Percentiles rank a stretch among this genome's conserved stretches.
Conservation (phyloP, 2,888 invertebrate species). For the Nowickia ferox region DNA sequence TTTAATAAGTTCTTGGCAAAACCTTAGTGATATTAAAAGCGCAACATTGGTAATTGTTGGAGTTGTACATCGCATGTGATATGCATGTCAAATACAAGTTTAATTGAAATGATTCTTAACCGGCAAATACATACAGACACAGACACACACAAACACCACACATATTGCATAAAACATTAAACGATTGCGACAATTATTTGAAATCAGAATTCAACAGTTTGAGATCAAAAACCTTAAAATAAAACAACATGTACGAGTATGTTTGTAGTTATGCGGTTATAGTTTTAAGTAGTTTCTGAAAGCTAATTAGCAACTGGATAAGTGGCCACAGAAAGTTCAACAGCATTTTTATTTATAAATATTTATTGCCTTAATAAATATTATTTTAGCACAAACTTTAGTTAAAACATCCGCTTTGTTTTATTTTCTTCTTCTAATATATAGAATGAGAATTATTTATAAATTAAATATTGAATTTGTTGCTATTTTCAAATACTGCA, state of each 20-base stretch:
- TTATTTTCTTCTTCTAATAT: neutral
- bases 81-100: conserved; percentile 38
- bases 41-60: neutral
- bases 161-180: neutral
- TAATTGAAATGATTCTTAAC: conserved; percentile 49
- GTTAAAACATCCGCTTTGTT: too few species aligned
- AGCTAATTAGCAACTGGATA: conserved; percentile 28
- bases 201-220: neutral
- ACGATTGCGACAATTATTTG: neutral
- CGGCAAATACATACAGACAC: neutral
- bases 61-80: conserved; percentile 1
- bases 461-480: neutral
- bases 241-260: neutral
- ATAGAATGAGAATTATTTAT: neutral
- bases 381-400: conserved; percentile 6
- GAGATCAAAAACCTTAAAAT: neutral
- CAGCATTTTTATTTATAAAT: conserved; percentile 19
- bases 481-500: neutral
- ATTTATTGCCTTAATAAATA: conserved; percentile 13
- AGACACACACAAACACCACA: neutral
- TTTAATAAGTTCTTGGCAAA: conserved; percentile 6
- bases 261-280: neutral
- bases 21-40: neutral
- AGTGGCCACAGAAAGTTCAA: conserved; percentile 45
- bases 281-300: neutral